These are phyloP conservation scores for Drosophila niveifrons DNA, from an alignment of 2,888 invertebrate species.

Conservation along the genomic window DNA sequence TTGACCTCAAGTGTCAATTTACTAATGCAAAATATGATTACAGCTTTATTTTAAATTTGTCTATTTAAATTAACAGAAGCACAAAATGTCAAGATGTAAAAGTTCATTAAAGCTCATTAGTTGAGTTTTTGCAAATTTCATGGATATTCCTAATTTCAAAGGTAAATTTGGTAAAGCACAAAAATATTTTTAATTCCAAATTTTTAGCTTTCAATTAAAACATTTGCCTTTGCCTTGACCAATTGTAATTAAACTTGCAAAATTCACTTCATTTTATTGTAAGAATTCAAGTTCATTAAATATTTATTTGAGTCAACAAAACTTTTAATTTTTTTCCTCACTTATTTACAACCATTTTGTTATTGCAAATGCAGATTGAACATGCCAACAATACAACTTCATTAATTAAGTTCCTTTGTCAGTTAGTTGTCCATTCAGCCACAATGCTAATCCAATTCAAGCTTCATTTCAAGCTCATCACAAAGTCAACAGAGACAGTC, in stretches of 20 bases:
- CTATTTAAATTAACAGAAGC: too few species aligned
- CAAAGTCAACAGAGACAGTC: slow-evolving; percentile 48
- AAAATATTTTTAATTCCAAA: too few species aligned
- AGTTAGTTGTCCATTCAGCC: slow-evolving; percentile 28
- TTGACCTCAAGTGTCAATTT: too few species aligned
- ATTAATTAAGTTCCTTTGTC: slow-evolving; percentile 47
- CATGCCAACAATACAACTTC: slow-evolving; percentile 39
- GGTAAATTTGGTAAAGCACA: too few species aligned
- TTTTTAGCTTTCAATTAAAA: too few species aligned
- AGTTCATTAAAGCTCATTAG: not conserved
- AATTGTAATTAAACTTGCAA: not conserved
- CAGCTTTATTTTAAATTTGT: too few species aligned
- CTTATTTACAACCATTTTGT: not conserved
- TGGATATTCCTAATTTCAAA: not conserved
- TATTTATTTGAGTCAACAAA: not conserved
- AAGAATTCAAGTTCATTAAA: not conserved
- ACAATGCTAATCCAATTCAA: slow-evolving; percentile 44
- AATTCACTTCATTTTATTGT: not conserved
- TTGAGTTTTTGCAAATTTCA: not conserved
- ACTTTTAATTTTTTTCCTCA: not conserved
- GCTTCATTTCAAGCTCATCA: slow-evolving; percentile 43
- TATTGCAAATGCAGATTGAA: not conserved
- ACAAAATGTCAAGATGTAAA: not conserved
- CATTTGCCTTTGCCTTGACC: not conserved
- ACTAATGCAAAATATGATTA: too few species aligned